phyloP scores from a whole-genome alignment of 2,797 vertebrate species.

The Characodon lateralis region DNA sequence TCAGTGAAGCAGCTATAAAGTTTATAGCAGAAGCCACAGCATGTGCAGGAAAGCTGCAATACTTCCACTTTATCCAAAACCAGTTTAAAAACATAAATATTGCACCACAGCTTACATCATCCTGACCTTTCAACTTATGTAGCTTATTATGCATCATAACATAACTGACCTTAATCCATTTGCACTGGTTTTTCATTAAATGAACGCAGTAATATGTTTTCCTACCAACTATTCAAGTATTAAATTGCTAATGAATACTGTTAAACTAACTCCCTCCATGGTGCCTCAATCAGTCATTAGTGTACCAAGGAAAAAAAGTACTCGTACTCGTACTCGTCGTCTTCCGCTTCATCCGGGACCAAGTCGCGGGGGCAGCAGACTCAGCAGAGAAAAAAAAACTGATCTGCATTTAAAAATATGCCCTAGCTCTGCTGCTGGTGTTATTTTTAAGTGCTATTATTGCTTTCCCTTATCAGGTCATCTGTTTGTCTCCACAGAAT shows the following conservation, averaged over 20 bases:
- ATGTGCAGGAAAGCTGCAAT: slow-evolving; percentile 11
- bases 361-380: too few species aligned
- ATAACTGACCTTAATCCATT: slow-evolving; percentile 6
- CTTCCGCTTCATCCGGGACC: too few species aligned
- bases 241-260: slow-evolving; percentile 32
- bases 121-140: slow-evolving; percentile 14
- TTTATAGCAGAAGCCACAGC: slow-evolving; percentile 46
- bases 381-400: slow-evolving; percentile 22
- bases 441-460: slow-evolving; percentile 61
- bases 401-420: slow-evolving; percentile 50
- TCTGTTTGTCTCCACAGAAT: slow-evolving; percentile 10
- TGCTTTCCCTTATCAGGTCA: slow-evolving; percentile 25
- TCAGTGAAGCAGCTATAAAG: slow-evolving; percentile 36
- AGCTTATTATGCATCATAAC: slow-evolving; percentile 17
- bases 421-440: slow-evolving; percentile 24
- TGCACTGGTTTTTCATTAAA: slow-evolving; percentile 39
- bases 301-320: slow-evolving; percentile 17
- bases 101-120: slow-evolving; percentile 1
- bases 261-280: slow-evolving; percentile 20
- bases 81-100: slow-evolving; percentile 26
- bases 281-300: slow-evolving; percentile 45
- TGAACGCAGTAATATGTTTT: slow-evolving; percentile 20
- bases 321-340: too few species aligned
- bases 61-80: slow-evolving; percentile 6
- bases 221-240: slow-evolving; percentile 31